A percentile compares a stretch with the other conserved stretches of the same genome.
Conservation (phyloP, 2,113 vertebrate species). For the Leptosomus discolor region DNA sequence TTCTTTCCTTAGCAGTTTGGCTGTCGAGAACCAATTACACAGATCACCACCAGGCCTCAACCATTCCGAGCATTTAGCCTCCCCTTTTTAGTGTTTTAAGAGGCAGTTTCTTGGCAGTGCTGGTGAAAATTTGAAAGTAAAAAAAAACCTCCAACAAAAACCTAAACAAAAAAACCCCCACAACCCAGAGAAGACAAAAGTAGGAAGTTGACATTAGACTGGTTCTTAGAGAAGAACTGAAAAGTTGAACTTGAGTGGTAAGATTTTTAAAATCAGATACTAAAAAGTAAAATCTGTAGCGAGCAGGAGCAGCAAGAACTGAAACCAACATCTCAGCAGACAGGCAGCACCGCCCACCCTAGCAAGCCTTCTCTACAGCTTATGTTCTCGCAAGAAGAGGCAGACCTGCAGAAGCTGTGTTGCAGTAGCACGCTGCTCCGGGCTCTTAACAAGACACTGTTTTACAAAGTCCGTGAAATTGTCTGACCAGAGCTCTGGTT, state of each 20-base stretch:
- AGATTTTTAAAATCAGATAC: neutral
- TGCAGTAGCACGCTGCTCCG: conserved; percentile 87
- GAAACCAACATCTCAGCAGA: neutral
- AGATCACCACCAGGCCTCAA: neutral
- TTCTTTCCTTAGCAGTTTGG: neutral
- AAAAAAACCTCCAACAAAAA: neutral
- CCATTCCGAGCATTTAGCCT: neutral
- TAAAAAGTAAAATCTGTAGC: neutral
- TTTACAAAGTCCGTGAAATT: conserved; percentile 85
- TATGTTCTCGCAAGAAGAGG: neutral
- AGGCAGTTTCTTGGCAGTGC: neutral
- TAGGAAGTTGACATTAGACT: neutral
- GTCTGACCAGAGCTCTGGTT: conserved; percentile 84
- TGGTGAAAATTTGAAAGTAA: neutral
- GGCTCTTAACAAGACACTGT: conserved; percentile 92
- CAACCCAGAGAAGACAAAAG: neutral
- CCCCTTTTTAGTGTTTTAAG: neutral
- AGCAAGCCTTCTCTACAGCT: neutral
- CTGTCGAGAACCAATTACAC: neutral
- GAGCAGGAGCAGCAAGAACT: neutral
- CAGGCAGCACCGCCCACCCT: neutral
- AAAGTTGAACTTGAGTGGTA: neutral
- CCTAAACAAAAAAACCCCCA: neutral
- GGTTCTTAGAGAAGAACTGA: neutral
- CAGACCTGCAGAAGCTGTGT: conserved; percentile 91